These are phyloP conservation scores for Pseudolycoriella hygida DNA, from an alignment of 2,888 invertebrate genomes.

Conservation along the genomic window DNA sequence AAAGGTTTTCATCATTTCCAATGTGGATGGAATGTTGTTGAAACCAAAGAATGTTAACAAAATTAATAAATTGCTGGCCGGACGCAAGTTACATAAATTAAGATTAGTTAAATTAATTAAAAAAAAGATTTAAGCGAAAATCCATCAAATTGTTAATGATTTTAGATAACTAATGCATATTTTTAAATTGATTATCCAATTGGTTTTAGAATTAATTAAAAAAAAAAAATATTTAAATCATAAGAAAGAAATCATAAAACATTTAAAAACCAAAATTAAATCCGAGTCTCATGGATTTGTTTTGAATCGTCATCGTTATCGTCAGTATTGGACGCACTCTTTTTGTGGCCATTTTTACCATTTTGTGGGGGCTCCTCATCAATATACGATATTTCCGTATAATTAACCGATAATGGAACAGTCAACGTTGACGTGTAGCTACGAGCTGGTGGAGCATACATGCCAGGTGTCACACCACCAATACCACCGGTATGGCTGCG, in stretches of 20 bases:
- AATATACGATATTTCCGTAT: slow-evolving; percentile 52
- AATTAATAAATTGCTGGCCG: too few species aligned
- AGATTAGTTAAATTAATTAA: neutral
- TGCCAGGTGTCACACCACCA: slow-evolving; percentile 18
- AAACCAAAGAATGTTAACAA: too few species aligned
- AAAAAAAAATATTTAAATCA: too few species aligned
- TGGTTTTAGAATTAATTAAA: neutral
- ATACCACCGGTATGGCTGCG: slow-evolving; percentile 48
- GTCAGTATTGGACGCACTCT: slow-evolving; percentile 12
- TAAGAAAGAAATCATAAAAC: neutral
- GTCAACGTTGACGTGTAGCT: slow-evolving; percentile 12
- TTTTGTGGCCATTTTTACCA: slow-evolving; percentile 3
- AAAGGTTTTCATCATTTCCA: too few species aligned
- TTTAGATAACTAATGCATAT: neutral
- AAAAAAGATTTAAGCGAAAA: neutral
- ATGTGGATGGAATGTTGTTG: too few species aligned
- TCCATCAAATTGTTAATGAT: neutral
- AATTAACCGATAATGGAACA: slow-evolving; percentile 18
- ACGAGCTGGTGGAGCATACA: slow-evolving; percentile 18
- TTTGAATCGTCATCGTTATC: slow-evolving; percentile 35
- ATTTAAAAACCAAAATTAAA: slow-evolving; percentile 26
- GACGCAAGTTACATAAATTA: neutral
- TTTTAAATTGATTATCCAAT: neutral
- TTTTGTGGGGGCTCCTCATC: slow-evolving; percentile 37
- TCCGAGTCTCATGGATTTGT: slow-evolving; percentile 55